Base-by-base conservation (phyloP, 1,140 invertebrate species). In the Lasioglossum albipes region DNA sequence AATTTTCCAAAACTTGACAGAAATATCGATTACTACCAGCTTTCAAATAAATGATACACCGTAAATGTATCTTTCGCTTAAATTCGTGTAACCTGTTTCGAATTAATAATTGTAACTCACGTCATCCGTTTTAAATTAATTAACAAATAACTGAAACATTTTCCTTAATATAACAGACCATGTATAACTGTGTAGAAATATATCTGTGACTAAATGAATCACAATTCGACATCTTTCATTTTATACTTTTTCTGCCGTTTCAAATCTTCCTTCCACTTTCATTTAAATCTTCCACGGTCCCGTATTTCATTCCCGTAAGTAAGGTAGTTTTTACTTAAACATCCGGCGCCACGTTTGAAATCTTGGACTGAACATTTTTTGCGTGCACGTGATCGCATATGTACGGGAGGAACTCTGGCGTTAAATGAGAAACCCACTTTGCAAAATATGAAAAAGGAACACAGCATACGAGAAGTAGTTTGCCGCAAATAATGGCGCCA, bases 351-450 rank as follows among this genome's bases (percentile, higher is more conserved):
- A 54, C 52, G 52, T 54, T 54, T 54, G 16, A 54, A 54, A 61
- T 59, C 66, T 59, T 69, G 66, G 42, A 76, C 59, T 69, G 6
- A 10, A 18, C 31, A 70, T 62, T 49, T 73, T 70, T 61, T 68
- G n/a, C 52, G 6, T 6, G 16, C 65, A 31, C n/a, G 2, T 75
- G 64, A 68, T 49, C 64, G 66, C 41, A 45, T 61, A 57, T 27
- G 16, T 49, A 7, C 65, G 9, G 31, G 18, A 31, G 41, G 22
- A 77, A 57, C 41, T 70, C 54, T 20, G 4, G 68, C 68, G 27
- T 64, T 52, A 78, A 72, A 78, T 41, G 68, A 62, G 68, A 72
- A 78, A 62, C 75, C 75, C 70, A 78, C 68, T 78, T 72, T 52
- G 41, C 20, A 41, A 78, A 41, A 72, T 72, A 36, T 52, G 75